phyloP scores from a whole-genome alignment of 2,888 invertebrate genomes.

The Arctia plantaginis region DNA sequence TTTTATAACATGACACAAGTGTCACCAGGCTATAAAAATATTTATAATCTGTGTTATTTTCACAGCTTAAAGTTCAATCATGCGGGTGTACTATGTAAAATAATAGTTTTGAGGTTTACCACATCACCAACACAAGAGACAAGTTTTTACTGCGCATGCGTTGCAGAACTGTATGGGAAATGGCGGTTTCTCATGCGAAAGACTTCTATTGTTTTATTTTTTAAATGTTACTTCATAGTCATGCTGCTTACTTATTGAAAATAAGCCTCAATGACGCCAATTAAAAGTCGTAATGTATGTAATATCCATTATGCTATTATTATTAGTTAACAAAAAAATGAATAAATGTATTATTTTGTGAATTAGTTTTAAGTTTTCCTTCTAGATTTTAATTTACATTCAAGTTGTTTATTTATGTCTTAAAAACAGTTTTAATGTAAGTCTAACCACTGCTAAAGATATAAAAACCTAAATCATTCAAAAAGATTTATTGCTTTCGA shows the following conservation, averaged over 20 bases:
- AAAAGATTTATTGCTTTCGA: constrained; percentile 44
- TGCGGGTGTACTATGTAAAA: constrained; percentile 78
- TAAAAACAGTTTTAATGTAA: background rate
- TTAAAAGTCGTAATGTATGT: constrained; percentile 9
- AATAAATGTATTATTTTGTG: constrained; percentile 8
- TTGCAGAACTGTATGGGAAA: constrained; percentile 78
- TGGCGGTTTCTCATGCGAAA: constrained; percentile 82
- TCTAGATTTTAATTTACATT: constrained; percentile 1
- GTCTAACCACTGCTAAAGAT: constrained; percentile 32
- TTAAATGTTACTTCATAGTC: constrained; percentile 53
- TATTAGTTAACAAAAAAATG: constrained; percentile 4
- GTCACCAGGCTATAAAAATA: background rate
- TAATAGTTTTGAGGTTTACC: constrained; percentile 77
- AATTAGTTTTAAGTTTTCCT: constrained; percentile 19
- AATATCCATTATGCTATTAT: background rate
- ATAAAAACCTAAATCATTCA: constrained; percentile 42
- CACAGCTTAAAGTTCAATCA: constrained; percentile 47
- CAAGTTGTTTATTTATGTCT: background rate
- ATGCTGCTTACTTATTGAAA: constrained; percentile 46
- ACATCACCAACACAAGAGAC: constrained; percentile 67
- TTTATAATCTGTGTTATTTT: constrained; percentile 29
- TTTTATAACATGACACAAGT: background rate
- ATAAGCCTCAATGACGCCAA: constrained; percentile 34
- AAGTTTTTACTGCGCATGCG: constrained; percentile 71
- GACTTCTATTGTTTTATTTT: constrained; percentile 65